phyloP scores from a whole-genome alignment of 2,797 vertebrate genomes.

The Anabas testudineus region DNA sequence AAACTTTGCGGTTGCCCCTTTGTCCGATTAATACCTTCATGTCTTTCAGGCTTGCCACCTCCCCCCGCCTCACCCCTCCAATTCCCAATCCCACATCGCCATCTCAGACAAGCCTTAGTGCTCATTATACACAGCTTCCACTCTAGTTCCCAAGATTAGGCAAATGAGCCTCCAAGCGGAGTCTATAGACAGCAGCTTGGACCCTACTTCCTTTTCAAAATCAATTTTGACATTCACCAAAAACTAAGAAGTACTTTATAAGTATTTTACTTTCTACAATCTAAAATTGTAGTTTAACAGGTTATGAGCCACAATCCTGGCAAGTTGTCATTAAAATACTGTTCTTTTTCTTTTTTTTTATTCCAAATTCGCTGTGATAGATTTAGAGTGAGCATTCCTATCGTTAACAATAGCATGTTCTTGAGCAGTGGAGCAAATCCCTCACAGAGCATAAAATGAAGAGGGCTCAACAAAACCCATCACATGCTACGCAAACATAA shows the following conservation, averaged over 20 bases:
- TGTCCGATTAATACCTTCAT: slow-evolving; percentile 87
- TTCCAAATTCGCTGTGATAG: slow-evolving; percentile 19
- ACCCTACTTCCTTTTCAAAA: slow-evolving; percentile 74
- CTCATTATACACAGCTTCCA: slow-evolving; percentile 88
- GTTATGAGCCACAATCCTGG: slow-evolving; percentile 24
- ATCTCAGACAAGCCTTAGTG: slow-evolving; percentile 80
- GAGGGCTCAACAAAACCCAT: slow-evolving; percentile 52
- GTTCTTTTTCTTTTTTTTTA: background rate
- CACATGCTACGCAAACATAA: slow-evolving; percentile 56
- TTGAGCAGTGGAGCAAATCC: slow-evolving; percentile 57
- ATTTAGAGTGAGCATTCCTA: slow-evolving; percentile 49
- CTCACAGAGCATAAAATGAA: slow-evolving; percentile 52
- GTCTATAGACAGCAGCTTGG: slow-evolving; percentile 78
- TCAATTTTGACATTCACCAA: slow-evolving; percentile 59
- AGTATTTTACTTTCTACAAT: slow-evolving; percentile 51
- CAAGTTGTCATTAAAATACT: slow-evolving; percentile 34
- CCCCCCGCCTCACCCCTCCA: slow-evolving; percentile 9
- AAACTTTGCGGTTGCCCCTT: slow-evolving; percentile 83
- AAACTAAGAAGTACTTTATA: slow-evolving; percentile 53
- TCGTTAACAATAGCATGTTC: slow-evolving; percentile 60
- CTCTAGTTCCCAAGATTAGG: slow-evolving; percentile 91
- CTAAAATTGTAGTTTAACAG: slow-evolving; percentile 25
- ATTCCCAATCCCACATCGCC: slow-evolving; percentile 58
- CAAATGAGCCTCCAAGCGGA: slow-evolving; percentile 85
- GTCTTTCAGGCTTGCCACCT: slow-evolving; percentile 79